A percentile compares a stretch with the other conserved stretches of the same genome.
Evolutionary conservation across 2,113 vertebrate genomes (phyloP).

Genomic region (Garra rufa): DNA sequence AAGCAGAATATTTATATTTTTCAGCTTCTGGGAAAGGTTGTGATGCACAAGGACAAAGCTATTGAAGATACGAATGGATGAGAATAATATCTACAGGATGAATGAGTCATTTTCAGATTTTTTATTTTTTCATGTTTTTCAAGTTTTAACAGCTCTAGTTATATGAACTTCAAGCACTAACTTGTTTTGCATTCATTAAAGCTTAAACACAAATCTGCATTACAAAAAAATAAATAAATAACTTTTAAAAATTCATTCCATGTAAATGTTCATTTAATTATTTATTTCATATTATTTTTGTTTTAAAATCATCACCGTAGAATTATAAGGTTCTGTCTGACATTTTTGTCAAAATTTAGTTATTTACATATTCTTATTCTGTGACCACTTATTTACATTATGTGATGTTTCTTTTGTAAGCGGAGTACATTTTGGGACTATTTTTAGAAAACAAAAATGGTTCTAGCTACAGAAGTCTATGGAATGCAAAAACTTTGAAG

Average conservation of each 20-base stretch:
- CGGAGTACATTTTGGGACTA: too few species aligned
- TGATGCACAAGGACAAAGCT: conserved; percentile 36
- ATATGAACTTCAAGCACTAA: background rate
- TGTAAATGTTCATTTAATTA: background rate
- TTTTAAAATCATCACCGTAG: too few species aligned
- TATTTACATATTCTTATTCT: too few species aligned
- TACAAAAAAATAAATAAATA: background rate
- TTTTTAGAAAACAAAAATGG: too few species aligned
- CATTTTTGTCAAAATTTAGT: too few species aligned
- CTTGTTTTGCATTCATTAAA: background rate
- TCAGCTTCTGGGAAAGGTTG: background rate
- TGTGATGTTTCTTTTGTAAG: too few species aligned
- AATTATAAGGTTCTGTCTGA: too few species aligned
- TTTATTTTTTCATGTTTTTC: background rate
- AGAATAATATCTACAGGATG: conserved; percentile 1
- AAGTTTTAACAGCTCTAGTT: background rate
- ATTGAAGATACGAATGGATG: background rate
- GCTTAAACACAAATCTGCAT: background rate
- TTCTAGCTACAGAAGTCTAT: too few species aligned
- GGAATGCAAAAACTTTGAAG: too few species aligned
- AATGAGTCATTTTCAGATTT: conserved; percentile 10
- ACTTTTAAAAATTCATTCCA: too few species aligned
- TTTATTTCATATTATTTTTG: too few species aligned
- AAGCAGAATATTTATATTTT: background rate
- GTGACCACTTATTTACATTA: too few species aligned